Base-by-base conservation (phyloP, 2,888 invertebrate genomes). In the Osmoderma eremita region DNA sequence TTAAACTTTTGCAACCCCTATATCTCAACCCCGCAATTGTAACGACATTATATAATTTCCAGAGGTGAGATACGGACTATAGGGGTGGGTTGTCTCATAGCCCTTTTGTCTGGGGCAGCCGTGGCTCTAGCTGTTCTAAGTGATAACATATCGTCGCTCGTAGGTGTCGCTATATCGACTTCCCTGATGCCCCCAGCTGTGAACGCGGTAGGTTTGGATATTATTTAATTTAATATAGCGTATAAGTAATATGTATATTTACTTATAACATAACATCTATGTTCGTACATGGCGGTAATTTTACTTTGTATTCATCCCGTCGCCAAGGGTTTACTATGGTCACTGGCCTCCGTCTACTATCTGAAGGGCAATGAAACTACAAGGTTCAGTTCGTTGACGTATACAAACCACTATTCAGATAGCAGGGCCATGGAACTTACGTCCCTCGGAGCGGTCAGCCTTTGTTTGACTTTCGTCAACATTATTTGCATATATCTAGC, bases 111-210 rank as follows among this genome's bases (percentile, higher is more conserved):
- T 0, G 93, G 93, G 0, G 91, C 90, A 0, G 92, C 91, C 0
- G 91, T 92, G 4, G 91, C 92, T 0, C 82, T 93, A 53, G 90
- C 91, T 1, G 86, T 93, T 10, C 82, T 93, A n/a, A 91, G 92
- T 38, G 91, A 91, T 64, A 91, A 93, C 80, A 87, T 90, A 3
- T 90, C 91, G 0, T 92, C 92, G 0, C 81, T 93, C 5, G 92
- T 92, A 0, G 93, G 93, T 3, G 93, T 93, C 3, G 93, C 93
- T 3, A 93, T 93, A 74, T 93, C 93, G 0, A 92, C 92, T 0
- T 92, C 93, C 0, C 80, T 93, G 13, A 82, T 93, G 66, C 93
- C 93, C 0, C 92, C 93, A 2, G 91, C 92, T 62, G 92, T 93
- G 1, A 93, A 93, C 82, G 89, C 91, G 68, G 91, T 88, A 75